Percentiles rank a stretch among this genome's conserved stretches.
Evolutionary conservation across 2,113 vertebrate genomes (phyloP).

Genomic region (Zeus faber): DNA sequence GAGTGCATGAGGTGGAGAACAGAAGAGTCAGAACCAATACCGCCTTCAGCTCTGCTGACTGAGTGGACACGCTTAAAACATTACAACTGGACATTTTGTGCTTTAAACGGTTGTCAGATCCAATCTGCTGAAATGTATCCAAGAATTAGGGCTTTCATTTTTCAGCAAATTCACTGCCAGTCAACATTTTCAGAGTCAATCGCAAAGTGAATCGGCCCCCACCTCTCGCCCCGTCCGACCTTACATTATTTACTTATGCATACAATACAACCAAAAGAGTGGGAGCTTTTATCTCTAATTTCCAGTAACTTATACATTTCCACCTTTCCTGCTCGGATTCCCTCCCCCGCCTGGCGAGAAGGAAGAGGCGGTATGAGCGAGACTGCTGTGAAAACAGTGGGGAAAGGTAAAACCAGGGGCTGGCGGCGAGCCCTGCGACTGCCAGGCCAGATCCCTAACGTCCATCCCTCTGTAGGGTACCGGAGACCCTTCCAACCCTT

Average conservation of each 20-base stretch:
- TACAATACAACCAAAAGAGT: neutral
- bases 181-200: neutral
- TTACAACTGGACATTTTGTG: neutral
- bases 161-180: neutral
- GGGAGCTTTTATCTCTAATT: neutral
- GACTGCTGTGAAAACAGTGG: slow-evolving; percentile 27
- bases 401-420: slow-evolving; percentile 37
- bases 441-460: slow-evolving; percentile 14
- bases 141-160: neutral
- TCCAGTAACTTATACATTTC: neutral
- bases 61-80: too few relatives aligned
- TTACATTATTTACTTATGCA: too few relatives aligned
- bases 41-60: too few relatives aligned
- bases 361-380: slow-evolving; percentile 28
- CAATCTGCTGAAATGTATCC: neutral
- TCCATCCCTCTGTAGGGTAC: neutral
- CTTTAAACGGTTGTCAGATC: neutral
- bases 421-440: slow-evolving; percentile 11
- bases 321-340: slow-evolving; percentile 10
- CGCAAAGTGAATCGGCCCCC: neutral
- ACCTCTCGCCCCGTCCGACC: neutral
- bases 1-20: too few relatives aligned
- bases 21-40: too few relatives aligned
- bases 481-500: neutral
- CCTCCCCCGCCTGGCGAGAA: slow-evolving; percentile 15